Percentiles rank a stretch among this genome's conserved stretches.
These are phyloP conservation scores for Aegypius monachus DNA, from an alignment of 2,113 vertebrate genomes.

Conservation along the genomic window DNA sequence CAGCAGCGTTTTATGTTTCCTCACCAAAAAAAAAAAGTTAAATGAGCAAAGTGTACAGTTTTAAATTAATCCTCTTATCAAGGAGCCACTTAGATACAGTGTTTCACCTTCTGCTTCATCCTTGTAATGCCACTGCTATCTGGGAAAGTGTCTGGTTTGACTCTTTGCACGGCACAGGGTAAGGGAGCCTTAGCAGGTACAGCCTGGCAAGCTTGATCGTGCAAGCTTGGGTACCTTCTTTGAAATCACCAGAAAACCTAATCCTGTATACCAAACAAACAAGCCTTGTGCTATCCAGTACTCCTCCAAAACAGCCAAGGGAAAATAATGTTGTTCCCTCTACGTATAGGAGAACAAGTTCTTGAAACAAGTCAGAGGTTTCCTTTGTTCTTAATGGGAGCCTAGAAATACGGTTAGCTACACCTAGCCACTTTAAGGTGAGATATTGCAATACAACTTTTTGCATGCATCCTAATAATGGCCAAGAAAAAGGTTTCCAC, in stretches of 20 bases:
- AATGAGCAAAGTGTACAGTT: neutral
- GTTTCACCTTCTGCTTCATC: neutral
- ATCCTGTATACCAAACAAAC: neutral
- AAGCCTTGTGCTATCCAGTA: neutral
- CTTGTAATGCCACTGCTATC: neutral
- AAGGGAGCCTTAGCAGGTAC: neutral
- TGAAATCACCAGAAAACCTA: neutral
- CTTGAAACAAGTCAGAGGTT: neutral
- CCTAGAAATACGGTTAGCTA: neutral
- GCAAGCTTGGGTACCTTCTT: neutral
- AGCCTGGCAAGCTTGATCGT: neutral
- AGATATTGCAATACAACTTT: neutral
- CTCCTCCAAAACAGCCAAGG: neutral
- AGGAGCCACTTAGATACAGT: neutral
- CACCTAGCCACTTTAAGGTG: neutral
- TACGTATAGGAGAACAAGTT: neutral
- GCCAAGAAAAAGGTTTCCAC: neutral
- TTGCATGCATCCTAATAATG: neutral
- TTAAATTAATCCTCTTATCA: constrained; percentile 19
- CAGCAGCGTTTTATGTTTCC: neutral
- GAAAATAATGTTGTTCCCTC: neutral
- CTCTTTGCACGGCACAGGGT: neutral
- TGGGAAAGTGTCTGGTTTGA: neutral
- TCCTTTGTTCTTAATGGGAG: neutral
- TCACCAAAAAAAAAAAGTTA: neutral